phyloP scores from a whole-genome alignment of 1,140 invertebrate species.

The Drosophila bipectinata region DNA sequence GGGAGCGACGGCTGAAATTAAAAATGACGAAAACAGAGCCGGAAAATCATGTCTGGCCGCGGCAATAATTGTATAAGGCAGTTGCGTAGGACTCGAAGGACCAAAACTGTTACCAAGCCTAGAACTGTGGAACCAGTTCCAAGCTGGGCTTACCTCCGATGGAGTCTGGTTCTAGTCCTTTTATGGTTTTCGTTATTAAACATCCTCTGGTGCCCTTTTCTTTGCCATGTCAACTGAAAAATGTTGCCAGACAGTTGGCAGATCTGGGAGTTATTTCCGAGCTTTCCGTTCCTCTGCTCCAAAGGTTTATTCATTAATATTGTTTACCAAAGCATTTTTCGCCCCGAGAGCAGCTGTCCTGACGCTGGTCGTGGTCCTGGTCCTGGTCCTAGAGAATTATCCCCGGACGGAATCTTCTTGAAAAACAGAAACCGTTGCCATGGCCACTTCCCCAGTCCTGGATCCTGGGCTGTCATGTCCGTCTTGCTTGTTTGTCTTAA shows the following conservation, averaged over 20 bases:
- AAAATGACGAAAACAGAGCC: constrained; percentile 54
- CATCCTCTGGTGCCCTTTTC: not conserved
- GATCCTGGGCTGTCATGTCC: constrained; percentile 46
- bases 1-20: constrained; percentile 49
- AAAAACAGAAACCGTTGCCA: constrained; percentile 37
- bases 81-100: constrained; percentile 14
- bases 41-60: constrained; percentile 21
- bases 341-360: constrained; percentile 40
- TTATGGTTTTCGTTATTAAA: constrained; percentile 16
- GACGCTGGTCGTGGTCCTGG: not conserved
- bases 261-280: constrained; percentile 14
- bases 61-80: constrained; percentile 9
- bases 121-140: not conserved
- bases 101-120: not conserved
- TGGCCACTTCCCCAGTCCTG: constrained; percentile 6
- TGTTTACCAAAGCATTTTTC: constrained; percentile 62
- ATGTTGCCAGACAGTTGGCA: constrained; percentile 43
- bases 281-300: not conserved
- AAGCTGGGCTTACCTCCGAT: not conserved
- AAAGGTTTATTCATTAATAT: constrained; percentile 66
- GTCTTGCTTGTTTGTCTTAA: constrained; percentile 58
- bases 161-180: not conserved
- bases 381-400: constrained; percentile 23
- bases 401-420: constrained; percentile 27
- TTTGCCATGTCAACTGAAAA: constrained; percentile 9